A percentile compares a stretch with the other conserved stretches of the same genome.
Conservation (phyloP, 2,888 invertebrate genomes). For the Aethes cnicana region DNA sequence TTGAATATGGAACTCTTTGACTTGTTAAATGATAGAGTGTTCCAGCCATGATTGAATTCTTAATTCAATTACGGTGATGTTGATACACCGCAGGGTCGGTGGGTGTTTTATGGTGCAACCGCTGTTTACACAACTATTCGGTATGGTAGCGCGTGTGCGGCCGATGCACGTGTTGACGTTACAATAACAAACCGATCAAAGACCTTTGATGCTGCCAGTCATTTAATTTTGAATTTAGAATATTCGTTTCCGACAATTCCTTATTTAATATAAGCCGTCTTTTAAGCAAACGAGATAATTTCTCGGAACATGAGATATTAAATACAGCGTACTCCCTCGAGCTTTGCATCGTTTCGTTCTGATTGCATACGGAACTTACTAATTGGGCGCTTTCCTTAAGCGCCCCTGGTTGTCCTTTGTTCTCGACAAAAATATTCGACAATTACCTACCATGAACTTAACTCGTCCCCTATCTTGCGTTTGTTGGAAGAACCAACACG, state of each 20-base stretch:
- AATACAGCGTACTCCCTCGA: slow-evolving; percentile 1
- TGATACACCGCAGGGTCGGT: slow-evolving; percentile 36
- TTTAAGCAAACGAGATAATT: no score
- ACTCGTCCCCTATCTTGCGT: slow-evolving; percentile 29
- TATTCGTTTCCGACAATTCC: slow-evolving; percentile 8
- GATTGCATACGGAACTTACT: slow-evolving; percentile 21
- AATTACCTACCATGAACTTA: slow-evolving; percentile 29
- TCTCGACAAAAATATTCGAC: slow-evolving; percentile 29
- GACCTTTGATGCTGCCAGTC: slow-evolving; percentile 50
- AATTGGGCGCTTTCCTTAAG: slow-evolving; percentile 17
- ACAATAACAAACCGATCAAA: slow-evolving; percentile 71
- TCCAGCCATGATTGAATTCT: slow-evolving; percentile 44
- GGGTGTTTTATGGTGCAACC: slow-evolving; percentile 49
- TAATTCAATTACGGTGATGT: slow-evolving; percentile 26
- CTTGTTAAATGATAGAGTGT: slow-evolving; percentile 2
- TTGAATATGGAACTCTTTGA: slow-evolving; percentile 2
- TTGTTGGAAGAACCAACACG: slow-evolving; percentile 53
- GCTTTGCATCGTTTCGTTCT: background rate
- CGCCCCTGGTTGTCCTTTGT: slow-evolving; percentile 23
- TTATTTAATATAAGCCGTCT: slow-evolving; percentile 3
- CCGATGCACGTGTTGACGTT: slow-evolving; percentile 54
- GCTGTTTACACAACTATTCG: slow-evolving; percentile 50
- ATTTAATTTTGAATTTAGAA: slow-evolving; percentile 24
- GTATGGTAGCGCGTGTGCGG: slow-evolving; percentile 41
- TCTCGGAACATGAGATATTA: no score